Percentiles rank a stretch among this genome's conserved stretches.
Conservation (phyloP, 2,797 vertebrate species). For the Galago senegalensis region DNA sequence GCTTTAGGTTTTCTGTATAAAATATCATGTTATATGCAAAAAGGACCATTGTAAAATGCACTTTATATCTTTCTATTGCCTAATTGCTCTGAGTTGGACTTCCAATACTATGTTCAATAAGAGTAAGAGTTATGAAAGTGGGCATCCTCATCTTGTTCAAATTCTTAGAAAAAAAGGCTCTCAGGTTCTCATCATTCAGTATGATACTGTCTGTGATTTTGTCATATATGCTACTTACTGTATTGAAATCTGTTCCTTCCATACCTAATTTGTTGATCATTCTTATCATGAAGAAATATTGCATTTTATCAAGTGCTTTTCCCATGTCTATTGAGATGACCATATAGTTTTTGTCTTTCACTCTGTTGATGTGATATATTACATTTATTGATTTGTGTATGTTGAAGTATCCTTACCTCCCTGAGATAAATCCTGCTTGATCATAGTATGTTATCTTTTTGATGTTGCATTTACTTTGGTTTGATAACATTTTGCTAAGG, state of each 20-base stretch:
- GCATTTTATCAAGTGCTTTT: neutral
- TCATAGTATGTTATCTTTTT: neutral
- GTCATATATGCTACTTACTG: neutral
- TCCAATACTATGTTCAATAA: neutral
- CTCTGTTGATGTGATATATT: too few relatives aligned
- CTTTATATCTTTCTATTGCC: neutral
- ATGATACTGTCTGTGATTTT: neutral
- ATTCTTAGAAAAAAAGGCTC: neutral
- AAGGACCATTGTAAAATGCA: neutral
- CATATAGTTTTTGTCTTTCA: neutral
- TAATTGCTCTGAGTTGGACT: neutral
- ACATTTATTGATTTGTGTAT: neutral
- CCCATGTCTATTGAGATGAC: neutral
- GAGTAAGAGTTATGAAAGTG: neutral
- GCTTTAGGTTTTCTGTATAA: neutral
- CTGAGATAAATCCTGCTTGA: neutral
- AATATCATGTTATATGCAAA: neutral
- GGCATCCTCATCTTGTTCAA: neutral
- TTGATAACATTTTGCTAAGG: neutral
- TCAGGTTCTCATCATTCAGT: neutral
- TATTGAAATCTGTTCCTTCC: neutral
- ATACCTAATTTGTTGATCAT: neutral
- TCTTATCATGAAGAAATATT: neutral
- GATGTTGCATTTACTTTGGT: neutral
- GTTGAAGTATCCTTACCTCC: neutral